A percentile compares a stretch with the other conserved stretches of the same genome.
These are phyloP conservation scores for Temnothorax rugatulus DNA, from an alignment of 2,888 invertebrate species.

Conservation along the genomic window DNA sequence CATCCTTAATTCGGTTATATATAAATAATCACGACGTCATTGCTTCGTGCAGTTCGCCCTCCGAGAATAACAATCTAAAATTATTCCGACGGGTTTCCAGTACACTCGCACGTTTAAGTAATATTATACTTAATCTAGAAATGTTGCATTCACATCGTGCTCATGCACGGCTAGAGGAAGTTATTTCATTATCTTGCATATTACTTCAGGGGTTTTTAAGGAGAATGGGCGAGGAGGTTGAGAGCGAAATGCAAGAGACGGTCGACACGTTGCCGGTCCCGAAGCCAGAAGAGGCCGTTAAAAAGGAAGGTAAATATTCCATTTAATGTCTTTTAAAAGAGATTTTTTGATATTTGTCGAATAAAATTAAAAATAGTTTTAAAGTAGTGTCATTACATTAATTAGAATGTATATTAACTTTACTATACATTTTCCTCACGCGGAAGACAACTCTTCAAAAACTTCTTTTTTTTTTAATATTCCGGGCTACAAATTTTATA, in stretches of 20 bases:
- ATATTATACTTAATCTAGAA: constrained; percentile 31
- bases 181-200: background rate
- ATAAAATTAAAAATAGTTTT: background rate
- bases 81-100: constrained; percentile 10
- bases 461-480: background rate
- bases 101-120: constrained; percentile 1
- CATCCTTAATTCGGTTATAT: constrained; percentile 47
- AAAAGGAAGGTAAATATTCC: constrained; percentile 83
- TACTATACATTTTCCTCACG: constrained; percentile 5
- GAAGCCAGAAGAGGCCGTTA: constrained; percentile 83
- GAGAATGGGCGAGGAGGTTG: constrained; percentile 89
- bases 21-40: constrained; percentile 43
- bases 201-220: constrained; percentile 89
- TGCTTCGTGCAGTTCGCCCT: constrained; percentile 2
- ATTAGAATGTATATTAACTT: background rate
- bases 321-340: background rate
- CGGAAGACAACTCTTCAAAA: constrained; percentile 1
- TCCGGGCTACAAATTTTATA: background rate
- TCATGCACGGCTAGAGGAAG: background rate
- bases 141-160: background rate
- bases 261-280: constrained; percentile 85
- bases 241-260: constrained; percentile 81
- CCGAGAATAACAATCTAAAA: constrained; percentile 22
- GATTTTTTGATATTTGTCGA: background rate
- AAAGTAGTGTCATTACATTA: background rate